Percentiles rank a stretch among this genome's conserved stretches.
These are phyloP conservation scores for Aplochiton taeniatus DNA, from an alignment of 2,797 vertebrate genomes.

Conservation along the genomic window DNA sequence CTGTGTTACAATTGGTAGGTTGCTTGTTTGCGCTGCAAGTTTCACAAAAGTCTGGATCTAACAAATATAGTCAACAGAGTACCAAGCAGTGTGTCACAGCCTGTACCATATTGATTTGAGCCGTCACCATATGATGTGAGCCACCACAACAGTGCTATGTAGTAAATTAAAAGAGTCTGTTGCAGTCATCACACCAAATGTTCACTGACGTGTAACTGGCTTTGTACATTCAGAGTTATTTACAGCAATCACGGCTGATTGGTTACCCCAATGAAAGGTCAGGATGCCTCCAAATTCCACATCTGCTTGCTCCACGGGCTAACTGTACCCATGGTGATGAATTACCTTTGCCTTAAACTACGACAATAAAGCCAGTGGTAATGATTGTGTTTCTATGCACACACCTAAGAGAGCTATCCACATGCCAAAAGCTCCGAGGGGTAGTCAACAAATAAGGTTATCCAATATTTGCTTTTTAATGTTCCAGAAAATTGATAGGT, in stretches of 20 bases:
- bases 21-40: background rate
- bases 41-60: background rate
- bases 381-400: slow-evolving; percentile 5
- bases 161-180: background rate
- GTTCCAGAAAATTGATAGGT: too few relatives aligned
- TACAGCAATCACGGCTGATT: slow-evolving; percentile 23
- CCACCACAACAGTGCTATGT: background rate
- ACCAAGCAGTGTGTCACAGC: background rate
- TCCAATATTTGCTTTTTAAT: too few relatives aligned
- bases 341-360: background rate
- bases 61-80: background rate
- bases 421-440: too few relatives aligned
- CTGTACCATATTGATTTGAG: background rate
- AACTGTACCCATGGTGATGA: background rate
- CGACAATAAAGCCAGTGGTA: background rate
- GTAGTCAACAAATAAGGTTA: too few relatives aligned
- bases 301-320: background rate
- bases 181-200: slow-evolving; percentile 8
- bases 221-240: slow-evolving; percentile 21
- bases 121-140: background rate
- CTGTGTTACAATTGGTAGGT: background rate
- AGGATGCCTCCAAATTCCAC: background rate
- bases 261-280: background rate
- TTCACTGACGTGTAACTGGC: slow-evolving; percentile 9
- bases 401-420: too few relatives aligned